Evolutionary conservation across 2,888 invertebrate species (phyloP).

Genomic region (Rhagonycha fulva): DNA sequence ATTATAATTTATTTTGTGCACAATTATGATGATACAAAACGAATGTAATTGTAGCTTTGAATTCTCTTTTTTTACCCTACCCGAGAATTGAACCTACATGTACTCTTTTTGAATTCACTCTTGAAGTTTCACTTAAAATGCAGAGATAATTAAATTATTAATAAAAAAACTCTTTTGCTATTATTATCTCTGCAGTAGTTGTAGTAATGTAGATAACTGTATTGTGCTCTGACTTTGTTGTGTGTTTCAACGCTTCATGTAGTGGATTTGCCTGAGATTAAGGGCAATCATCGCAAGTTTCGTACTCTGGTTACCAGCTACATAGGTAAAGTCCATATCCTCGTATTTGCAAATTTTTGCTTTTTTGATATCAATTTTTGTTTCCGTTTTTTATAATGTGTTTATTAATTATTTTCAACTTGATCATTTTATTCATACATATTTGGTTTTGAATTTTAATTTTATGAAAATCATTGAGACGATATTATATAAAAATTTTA

Average conservation of each 20-base stretch:
- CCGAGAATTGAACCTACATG: slow-evolving; percentile 13
- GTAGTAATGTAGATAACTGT: slow-evolving; percentile 30
- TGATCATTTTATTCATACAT: background rate
- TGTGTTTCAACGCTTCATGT: slow-evolving; percentile 57
- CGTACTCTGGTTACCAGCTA: slow-evolving; percentile 99
- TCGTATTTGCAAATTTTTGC: background rate
- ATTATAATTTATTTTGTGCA: background rate
- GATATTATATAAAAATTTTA: too few relatives aligned
- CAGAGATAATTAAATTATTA: background rate
- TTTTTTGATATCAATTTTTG: slow-evolving; percentile 1
- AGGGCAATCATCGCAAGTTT: slow-evolving; percentile 99
- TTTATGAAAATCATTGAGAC: background rate
- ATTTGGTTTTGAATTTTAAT: background rate
- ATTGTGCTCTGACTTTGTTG: slow-evolving; percentile 42
- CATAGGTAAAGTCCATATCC: slow-evolving; percentile 78
- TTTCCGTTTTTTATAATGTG: background rate
- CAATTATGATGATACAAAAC: slow-evolving; percentile 18
- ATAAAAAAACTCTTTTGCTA: background rate
- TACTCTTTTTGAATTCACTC: slow-evolving; percentile 12
- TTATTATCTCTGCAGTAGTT: slow-evolving; percentile 18
- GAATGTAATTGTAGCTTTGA: slow-evolving; percentile 16
- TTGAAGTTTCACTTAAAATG: slow-evolving; percentile 8
- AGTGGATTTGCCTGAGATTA: slow-evolving; percentile 99
- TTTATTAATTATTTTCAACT: background rate
- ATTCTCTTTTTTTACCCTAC: slow-evolving; percentile 10